These are phyloP conservation scores for Zelleria hepariella DNA, from an alignment of 2,888 invertebrate genomes.

Conservation along the genomic window DNA sequence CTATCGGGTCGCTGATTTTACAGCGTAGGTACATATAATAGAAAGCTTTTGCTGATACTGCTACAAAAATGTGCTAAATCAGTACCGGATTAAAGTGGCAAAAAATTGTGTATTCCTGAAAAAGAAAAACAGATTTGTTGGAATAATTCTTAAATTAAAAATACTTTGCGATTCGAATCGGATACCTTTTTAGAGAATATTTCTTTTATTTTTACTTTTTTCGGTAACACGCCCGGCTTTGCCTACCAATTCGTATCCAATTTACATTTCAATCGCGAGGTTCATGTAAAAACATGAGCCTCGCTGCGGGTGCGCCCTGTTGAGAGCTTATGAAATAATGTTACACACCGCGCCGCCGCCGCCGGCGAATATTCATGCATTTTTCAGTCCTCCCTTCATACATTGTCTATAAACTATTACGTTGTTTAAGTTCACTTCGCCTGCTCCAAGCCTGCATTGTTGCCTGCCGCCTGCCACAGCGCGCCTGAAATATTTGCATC, in stretches of 20 bases:
- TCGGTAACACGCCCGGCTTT: conserved; percentile 28
- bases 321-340: conserved; percentile 50
- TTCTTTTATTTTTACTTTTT: conserved; percentile 33
- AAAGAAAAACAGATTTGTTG: not conserved
- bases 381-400: not conserved
- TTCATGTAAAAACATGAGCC: conserved; percentile 61
- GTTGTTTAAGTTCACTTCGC: too few relatives aligned
- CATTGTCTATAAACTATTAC: too few relatives aligned
- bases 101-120: too few relatives aligned
- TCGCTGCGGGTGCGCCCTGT: conserved; percentile 30
- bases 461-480: too few relatives aligned
- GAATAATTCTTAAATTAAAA: not conserved
- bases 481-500: too few relatives aligned
- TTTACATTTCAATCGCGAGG: conserved; percentile 60
- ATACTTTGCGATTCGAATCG: conserved; percentile 16
- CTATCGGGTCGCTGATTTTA: too few relatives aligned
- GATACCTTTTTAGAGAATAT: not conserved
- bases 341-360: conserved; percentile 24
- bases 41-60: too few relatives aligned
- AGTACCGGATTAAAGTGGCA: too few relatives aligned
- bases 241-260: conserved; percentile 58
- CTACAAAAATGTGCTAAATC: too few relatives aligned
- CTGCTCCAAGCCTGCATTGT: too few relatives aligned
- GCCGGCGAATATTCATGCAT: conserved; percentile 22
- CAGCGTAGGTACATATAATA: too few relatives aligned